phyloP scores from a whole-genome alignment of 2,888 invertebrate species.

The Allacma fusca region DNA sequence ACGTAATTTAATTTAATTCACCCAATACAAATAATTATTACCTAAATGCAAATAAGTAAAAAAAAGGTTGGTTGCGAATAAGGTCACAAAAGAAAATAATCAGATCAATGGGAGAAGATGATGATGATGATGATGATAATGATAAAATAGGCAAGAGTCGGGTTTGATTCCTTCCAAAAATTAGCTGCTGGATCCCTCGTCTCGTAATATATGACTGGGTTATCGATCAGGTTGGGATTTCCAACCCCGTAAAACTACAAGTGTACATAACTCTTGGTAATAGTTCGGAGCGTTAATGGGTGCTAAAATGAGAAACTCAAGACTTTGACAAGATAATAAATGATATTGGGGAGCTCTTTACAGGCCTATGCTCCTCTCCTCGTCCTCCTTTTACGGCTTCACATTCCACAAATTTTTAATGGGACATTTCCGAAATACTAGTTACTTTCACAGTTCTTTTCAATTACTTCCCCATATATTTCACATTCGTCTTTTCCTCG shows the following conservation, averaged over 20 bases:
- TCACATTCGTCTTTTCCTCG: background rate
- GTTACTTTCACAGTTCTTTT: slow-evolving; percentile 46
- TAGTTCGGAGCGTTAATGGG: slow-evolving; percentile 40
- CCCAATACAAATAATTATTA: no score
- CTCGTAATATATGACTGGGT: no score
- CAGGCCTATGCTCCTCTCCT: background rate
- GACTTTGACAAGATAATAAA: slow-evolving; percentile 46
- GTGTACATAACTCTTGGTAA: slow-evolving; percentile 1
- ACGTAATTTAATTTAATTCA: no score
- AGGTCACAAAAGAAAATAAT: no score
- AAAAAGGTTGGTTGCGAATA: no score
- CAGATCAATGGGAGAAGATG: no score
- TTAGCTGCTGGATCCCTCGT: no score
- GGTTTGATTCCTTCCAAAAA: no score
- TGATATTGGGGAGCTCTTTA: background rate
- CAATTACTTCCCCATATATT: slow-evolving; percentile 44
- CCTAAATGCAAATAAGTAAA: no score
- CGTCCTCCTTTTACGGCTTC: slow-evolving; percentile 34
- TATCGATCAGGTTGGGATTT: slow-evolving; percentile 25
- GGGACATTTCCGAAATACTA: slow-evolving; percentile 45
- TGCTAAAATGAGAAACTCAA: slow-evolving; percentile 42
- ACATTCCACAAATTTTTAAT: slow-evolving; percentile 52
- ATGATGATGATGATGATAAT: no score
- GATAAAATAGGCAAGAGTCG: no score
- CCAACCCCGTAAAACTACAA: background rate